These are phyloP conservation scores for Drosophila punjabiensis DNA, from an alignment of 1,140 invertebrate genomes.

Conservation along the genomic window DNA sequence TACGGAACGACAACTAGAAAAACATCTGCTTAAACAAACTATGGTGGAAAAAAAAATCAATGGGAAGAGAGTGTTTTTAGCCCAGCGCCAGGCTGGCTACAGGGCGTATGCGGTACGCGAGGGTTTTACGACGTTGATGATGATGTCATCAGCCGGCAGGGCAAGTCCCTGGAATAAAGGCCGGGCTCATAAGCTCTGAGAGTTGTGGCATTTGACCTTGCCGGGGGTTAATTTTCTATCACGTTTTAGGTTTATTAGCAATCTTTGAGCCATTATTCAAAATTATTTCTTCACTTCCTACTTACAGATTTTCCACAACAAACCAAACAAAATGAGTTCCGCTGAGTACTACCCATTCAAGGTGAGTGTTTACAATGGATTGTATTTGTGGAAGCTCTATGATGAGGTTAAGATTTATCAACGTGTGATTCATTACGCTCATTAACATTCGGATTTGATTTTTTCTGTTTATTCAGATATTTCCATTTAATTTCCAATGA, in stretches of 20 bases:
- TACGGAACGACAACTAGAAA: conserved; percentile 19
- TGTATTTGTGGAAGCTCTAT: not conserved
- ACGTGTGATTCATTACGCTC: not conserved
- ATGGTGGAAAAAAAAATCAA: conserved; percentile 44
- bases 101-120: conserved; percentile 54
- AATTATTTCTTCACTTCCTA: conserved; percentile 40
- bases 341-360: conserved; percentile 85
- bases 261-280: conserved; percentile 42
- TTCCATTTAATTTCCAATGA: not conserved
- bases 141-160: conserved; percentile 61
- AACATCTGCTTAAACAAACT: conserved; percentile 47
- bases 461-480: not conserved
- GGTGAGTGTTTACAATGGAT: conserved; percentile 60
- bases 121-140: conserved; percentile 45
- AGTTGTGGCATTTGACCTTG: conserved; percentile 38
- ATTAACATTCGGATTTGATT: not conserved
- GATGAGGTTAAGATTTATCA: conserved; percentile 2
- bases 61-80: conserved; percentile 24
- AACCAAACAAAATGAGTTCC: conserved; percentile 78
- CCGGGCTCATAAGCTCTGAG: conserved; percentile 19
- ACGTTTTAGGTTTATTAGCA: conserved; percentile 19
- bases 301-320: conserved; percentile 65
- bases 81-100: conserved; percentile 58
- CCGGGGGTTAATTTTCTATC: conserved; percentile 21
- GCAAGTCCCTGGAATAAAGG: conserved; percentile 21